Percentiles rank a stretch among this genome's conserved stretches.
Evolutionary conservation across 2,888 invertebrate species (phyloP).

Genomic region (Meiosimyza decipiens): DNA sequence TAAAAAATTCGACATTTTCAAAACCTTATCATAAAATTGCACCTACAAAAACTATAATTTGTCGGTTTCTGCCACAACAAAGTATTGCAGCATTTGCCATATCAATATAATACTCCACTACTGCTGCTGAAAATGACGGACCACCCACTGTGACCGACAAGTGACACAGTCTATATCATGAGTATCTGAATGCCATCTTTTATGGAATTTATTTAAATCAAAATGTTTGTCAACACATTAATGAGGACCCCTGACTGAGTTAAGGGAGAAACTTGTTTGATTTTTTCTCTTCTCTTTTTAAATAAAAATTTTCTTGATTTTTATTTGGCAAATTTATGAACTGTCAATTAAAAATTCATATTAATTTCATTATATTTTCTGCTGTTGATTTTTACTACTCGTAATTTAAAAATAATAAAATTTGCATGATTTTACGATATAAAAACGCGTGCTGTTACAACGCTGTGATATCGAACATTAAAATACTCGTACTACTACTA

Average conservation of each 20-base stretch:
- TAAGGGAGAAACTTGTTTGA: slow-evolving; percentile 1
- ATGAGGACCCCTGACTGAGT: not conserved
- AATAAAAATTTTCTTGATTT: not conserved
- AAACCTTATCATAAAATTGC: too few species aligned
- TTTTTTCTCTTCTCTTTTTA: not conserved
- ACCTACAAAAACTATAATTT: too few species aligned
- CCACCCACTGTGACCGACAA: slow-evolving; percentile 28
- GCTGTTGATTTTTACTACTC: not conserved
- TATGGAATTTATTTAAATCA: slow-evolving; percentile 20
- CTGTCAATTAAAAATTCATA: slow-evolving; percentile 21
- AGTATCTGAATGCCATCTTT: not conserved
- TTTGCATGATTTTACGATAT: not conserved
- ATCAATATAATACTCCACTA: too few species aligned
- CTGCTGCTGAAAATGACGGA: not conserved
- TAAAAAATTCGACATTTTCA: too few species aligned
- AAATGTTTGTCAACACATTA: not conserved
- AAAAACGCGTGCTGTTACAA: not conserved
- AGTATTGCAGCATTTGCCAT: too few species aligned
- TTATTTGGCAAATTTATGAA: slow-evolving; percentile 25
- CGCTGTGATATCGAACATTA: not conserved
- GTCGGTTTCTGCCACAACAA: too few species aligned
- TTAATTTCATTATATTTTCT: too few species aligned
- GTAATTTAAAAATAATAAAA: slow-evolving; percentile 21
- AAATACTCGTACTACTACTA: slow-evolving; percentile 2
- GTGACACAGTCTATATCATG: too few species aligned